Conservation (phyloP, 2,113 vertebrate species). For the Arothron firmamentum region DNA sequence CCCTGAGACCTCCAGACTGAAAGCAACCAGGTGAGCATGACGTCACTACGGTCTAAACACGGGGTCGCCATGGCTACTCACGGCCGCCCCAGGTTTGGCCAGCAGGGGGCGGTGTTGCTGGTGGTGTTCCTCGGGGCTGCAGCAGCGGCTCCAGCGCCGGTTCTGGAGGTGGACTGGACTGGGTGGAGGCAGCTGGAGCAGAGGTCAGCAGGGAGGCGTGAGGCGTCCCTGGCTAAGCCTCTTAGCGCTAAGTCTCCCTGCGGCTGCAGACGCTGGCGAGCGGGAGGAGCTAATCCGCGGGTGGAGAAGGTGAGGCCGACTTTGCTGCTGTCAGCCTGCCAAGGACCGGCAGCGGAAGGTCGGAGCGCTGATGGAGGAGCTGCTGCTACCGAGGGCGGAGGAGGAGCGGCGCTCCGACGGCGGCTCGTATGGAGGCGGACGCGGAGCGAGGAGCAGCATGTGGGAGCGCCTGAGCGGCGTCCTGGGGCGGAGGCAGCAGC, state of each 20-base stretch:
- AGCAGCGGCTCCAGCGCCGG: too few relatives aligned
- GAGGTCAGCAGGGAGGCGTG: background rate
- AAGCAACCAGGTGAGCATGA: too few relatives aligned
- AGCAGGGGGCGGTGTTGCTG: too few relatives aligned
- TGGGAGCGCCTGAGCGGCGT: constrained; percentile 26
- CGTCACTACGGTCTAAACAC: too few relatives aligned
- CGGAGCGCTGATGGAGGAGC: constrained; percentile 65
- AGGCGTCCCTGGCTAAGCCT: constrained; percentile 48
- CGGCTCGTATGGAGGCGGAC: constrained; percentile 22
- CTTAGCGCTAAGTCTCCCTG: constrained; percentile 53
- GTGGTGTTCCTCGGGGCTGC: too few relatives aligned
- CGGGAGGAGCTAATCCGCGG: constrained; percentile 1
- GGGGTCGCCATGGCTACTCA: too few relatives aligned
- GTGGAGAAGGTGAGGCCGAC: background rate
- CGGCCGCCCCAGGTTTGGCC: too few relatives aligned
- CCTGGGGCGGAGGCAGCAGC: constrained; percentile 7
- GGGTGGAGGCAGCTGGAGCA: too few relatives aligned
- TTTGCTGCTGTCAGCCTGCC: constrained; percentile 17
- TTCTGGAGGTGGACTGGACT: too few relatives aligned
- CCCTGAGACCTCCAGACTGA: too few relatives aligned
- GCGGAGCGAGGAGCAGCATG: constrained; percentile 12
- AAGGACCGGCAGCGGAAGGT: background rate
- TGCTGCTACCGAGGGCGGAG: constrained; percentile 61
- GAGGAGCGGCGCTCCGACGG: constrained; percentile 51
- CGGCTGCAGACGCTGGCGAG: background rate